Base-by-base conservation (phyloP, 2,797 vertebrate genomes). In the Scyliorhinus canicula region DNA sequence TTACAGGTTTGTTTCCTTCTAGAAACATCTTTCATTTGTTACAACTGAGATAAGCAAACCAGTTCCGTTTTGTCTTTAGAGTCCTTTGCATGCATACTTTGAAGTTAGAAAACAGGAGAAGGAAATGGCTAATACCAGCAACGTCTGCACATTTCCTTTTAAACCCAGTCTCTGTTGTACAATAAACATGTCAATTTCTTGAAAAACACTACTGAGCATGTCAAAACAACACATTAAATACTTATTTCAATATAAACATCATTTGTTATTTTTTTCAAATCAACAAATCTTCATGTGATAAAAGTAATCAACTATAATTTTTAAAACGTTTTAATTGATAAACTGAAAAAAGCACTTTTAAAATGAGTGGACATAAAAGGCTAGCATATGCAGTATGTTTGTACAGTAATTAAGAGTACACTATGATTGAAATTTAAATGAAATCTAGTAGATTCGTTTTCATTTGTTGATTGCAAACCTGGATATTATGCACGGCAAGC, bases 91-190 rank as follows among this genome's bases (percentile, higher is more conserved):
- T 28, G 24, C 44, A 69, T 44, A 69, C 24, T 69, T 93, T 93
- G 63, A 93, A 67, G 91, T 88, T 60, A 60, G 85, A 88, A 84
- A 88, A 60, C 85, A 86, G 16, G 84, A 57, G 85, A 88, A 93
- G 63, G 91, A 93, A 93, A 69, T 93, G 40, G 91, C 63, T 93
- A 93, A 93, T 93, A 67, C n/a, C 63, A 93, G 63, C 40, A 93
- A 26, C 0, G 21, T 93, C 26, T 65, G 40, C 91, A 69, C 91
- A 93, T 93, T 93, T 93, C 91, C 91, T 93, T 93, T 93, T 69
- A 67, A 93, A 4, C 63, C 26, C 40, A 47, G n/a, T 67, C 63
- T 47, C 57, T 60, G 35, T 19, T 67, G 63, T 69, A 93, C 91
- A 93, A 47, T 93, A 93, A 69, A 93, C 91, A 44, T 67, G 57